Conservation (phyloP, 2,888 invertebrate genomes). For the Tenthredo amoena region DNA sequence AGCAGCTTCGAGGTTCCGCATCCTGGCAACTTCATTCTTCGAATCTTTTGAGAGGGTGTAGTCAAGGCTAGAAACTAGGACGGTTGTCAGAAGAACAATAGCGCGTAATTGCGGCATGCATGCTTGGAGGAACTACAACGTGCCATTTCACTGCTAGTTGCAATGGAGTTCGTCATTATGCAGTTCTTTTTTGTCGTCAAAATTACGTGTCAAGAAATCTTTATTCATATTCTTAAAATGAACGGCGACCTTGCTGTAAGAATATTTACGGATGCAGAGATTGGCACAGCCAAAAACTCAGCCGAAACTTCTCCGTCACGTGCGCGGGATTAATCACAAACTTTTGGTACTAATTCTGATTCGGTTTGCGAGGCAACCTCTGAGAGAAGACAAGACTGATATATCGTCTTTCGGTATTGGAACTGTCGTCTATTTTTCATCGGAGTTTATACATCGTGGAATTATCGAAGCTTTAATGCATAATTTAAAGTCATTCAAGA, state of each 20-base stretch:
- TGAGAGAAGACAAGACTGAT: background rate
- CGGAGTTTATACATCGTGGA: background rate
- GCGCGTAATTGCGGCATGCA: constrained; percentile 40
- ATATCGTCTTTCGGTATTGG: background rate
- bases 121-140: background rate
- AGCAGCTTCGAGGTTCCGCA: background rate
- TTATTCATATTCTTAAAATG: background rate
- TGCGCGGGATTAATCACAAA: background rate
- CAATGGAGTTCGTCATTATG: constrained; percentile 13
- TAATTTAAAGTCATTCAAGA: background rate
- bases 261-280: background rate
- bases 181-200: background rate
- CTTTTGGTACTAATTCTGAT: background rate
- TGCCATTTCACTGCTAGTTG: constrained; percentile 12
- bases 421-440: background rate
- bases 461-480: background rate
- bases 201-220: constrained; percentile 26
- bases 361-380: background rate
- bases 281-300: background rate
- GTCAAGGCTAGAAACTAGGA: constrained; percentile 33
- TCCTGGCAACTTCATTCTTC: constrained; percentile 28
- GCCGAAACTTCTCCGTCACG: background rate
- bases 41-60: constrained; percentile 7
- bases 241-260: background rate
- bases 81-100: constrained; percentile 46